A percentile compares a stretch with the other conserved stretches of the same genome.
phyloP scores from a whole-genome alignment of 2,888 invertebrate species.

The Cerastis rubricosa region DNA sequence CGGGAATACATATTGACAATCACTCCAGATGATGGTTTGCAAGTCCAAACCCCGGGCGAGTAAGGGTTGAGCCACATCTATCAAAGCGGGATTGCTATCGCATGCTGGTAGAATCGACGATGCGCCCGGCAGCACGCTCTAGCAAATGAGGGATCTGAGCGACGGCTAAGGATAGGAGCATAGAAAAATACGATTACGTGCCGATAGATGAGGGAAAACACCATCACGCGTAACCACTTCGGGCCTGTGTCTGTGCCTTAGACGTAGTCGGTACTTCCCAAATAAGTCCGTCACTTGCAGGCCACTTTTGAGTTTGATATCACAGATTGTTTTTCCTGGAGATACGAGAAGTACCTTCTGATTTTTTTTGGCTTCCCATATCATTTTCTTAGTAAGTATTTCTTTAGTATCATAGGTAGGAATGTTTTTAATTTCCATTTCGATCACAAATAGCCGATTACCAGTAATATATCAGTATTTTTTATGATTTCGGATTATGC shows the following conservation, averaged over 20 bases:
- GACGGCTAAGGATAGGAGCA: background rate
- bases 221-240: background rate
- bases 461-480: background rate
- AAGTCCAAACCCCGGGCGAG: background rate
- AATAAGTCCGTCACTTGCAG: background rate
- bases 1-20: background rate
- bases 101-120: background rate
- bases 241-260: background rate
- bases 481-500: slow-evolving; percentile 14
- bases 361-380: background rate
- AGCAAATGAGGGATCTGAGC: background rate
- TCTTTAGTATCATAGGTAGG: background rate
- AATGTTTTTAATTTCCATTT: background rate
- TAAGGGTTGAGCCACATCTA: background rate
- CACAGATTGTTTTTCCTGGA: background rate
- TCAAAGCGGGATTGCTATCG: background rate
- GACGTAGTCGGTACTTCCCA: background rate
- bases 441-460: slow-evolving; percentile 5
- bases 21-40: background rate
- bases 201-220: background rate
- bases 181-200: background rate
- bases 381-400: background rate
- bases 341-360: background rate
- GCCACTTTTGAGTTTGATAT: background rate
- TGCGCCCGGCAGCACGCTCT: background rate